A percentile compares a stretch with the other conserved stretches of the same genome.
Evolutionary conservation across 2,113 vertebrate genomes (phyloP).

Genomic region (Nothocercus julius): DNA sequence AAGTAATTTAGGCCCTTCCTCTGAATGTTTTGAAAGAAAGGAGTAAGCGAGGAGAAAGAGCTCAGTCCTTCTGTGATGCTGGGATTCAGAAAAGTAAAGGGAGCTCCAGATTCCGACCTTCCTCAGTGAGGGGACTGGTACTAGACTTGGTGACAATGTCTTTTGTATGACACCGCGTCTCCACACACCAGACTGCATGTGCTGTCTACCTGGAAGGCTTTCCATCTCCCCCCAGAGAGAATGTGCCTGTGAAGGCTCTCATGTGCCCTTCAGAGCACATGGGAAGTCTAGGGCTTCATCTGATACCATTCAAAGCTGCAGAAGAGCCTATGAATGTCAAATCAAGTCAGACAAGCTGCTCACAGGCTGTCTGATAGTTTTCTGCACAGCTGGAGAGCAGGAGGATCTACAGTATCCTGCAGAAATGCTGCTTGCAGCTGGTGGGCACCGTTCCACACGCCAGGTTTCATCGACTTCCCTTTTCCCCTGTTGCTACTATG

Average conservation of each 20-base stretch:
- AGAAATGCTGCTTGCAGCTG: not conserved
- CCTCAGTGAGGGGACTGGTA: not conserved
- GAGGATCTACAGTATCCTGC: not conserved
- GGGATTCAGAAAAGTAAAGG: not conserved
- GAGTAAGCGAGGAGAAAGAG: not conserved
- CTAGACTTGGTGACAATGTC: not conserved
- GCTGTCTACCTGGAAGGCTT: not conserved
- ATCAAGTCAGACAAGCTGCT: not conserved
- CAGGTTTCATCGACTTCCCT: not conserved
- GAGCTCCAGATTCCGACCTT: no score
- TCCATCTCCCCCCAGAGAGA: not conserved
- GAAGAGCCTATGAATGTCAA: not conserved
- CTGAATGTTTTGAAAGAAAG: not conserved
- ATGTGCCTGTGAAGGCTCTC: not conserved
- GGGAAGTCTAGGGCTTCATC: not conserved
- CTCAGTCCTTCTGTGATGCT: no score
- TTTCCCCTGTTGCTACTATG: not conserved
- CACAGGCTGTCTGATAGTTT: rapidly evolving
- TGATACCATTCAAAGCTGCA: not conserved
- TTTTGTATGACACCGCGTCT: no score
- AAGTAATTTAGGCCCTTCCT: not conserved
- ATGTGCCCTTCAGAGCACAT: not conserved
- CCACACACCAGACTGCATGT: no score
- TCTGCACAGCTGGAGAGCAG: not conserved
- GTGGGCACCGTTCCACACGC: not conserved